phyloP scores from a whole-genome alignment of 2,113 vertebrate species.

The Indri indri region DNA sequence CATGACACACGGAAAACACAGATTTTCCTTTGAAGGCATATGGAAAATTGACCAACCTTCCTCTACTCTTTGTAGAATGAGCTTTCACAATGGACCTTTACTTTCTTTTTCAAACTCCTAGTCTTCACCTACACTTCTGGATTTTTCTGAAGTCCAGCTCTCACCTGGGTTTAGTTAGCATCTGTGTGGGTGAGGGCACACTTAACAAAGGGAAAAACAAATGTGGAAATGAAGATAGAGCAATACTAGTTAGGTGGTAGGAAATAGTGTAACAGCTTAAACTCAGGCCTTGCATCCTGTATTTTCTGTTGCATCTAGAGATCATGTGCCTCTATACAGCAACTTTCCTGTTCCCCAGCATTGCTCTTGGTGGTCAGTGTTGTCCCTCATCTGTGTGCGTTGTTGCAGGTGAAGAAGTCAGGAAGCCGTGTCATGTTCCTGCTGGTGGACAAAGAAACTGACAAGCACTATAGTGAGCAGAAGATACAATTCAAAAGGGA shows the following conservation, averaged over 20 bases:
- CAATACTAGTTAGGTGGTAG: not conserved
- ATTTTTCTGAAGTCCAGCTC: not conserved
- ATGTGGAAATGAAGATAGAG: not conserved
- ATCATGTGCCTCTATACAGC: fast-evolving
- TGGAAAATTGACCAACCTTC: not conserved
- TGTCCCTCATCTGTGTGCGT: not conserved
- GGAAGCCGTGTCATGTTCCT: slow-evolving; percentile 88
- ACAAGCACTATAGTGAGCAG: slow-evolving; percentile 84
- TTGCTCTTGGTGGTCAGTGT: fast-evolving
- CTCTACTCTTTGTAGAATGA: not conserved
- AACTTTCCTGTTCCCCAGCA: not conserved
- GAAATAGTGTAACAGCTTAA: not conserved
- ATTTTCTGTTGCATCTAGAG: not conserved
- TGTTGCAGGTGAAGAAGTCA: slow-evolving; percentile 86
- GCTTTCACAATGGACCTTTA: not conserved
- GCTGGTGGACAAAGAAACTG: slow-evolving; percentile 89
- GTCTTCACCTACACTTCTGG: not conserved
- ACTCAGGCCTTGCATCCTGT: fast-evolving
- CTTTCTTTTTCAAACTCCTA: not conserved
- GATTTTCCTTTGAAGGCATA: not conserved
- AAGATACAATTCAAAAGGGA: slow-evolving; percentile 80
- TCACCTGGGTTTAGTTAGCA: not conserved
- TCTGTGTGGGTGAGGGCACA: not conserved
- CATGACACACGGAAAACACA: not conserved
- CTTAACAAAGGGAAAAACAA: not conserved